Conservation (phyloP, 2,113 vertebrate genomes). For the Xiphorhynchus elegans region DNA sequence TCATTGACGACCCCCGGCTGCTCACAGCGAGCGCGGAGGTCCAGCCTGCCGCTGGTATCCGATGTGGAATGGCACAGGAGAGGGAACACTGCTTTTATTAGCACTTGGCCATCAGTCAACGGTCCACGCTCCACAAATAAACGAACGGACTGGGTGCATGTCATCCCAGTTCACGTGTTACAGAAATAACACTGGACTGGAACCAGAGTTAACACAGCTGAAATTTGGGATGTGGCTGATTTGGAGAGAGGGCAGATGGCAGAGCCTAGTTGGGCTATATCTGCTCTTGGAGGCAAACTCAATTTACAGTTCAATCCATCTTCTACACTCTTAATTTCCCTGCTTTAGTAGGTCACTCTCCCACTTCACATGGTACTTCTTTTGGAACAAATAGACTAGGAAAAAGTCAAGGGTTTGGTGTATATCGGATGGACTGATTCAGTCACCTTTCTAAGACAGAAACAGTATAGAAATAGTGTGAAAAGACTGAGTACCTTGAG, state of each 20-base stretch:
- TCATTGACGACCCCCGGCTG: background rate
- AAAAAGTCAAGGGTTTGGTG: background rate
- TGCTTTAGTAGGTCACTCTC: background rate
- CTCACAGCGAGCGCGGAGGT: rapidly evolving
- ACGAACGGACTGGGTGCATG: background rate
- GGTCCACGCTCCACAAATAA: conserved; percentile 40
- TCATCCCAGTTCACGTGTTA: conserved; percentile 5
- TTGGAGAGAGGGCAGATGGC: background rate
- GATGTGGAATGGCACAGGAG: background rate
- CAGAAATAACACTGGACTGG: conserved; percentile 41
- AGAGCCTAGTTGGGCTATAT: background rate
- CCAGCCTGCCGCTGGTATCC: background rate
- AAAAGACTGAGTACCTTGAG: background rate
- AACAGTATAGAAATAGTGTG: background rate
- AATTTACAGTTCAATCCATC: background rate
- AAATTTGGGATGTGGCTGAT: background rate
- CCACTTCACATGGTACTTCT: background rate
- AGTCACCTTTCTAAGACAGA: background rate
- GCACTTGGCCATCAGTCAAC: conserved; percentile 3
- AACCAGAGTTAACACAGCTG: conserved; percentile 23
- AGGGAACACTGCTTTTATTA: background rate
- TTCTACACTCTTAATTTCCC: background rate
- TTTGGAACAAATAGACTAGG: background rate
- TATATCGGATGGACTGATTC: background rate
- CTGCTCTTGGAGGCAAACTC: background rate